phyloP scores from a whole-genome alignment of 92 coral and sea anemone species.

The Zoanthus gigantus region DNA sequence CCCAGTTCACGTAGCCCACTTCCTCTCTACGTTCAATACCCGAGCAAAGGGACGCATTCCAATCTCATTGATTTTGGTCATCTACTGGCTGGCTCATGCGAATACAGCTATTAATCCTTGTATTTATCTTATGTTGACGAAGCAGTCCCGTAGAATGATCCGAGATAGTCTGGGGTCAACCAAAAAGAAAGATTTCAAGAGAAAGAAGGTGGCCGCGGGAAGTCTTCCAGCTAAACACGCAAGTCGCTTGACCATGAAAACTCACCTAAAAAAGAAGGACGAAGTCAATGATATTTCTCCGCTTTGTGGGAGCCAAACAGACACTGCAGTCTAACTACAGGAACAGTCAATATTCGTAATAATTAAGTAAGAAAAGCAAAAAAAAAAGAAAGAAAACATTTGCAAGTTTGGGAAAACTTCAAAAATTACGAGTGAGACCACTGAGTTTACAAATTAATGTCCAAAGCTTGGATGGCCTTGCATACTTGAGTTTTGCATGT shows the following conservation, averaged over 20 bases:
- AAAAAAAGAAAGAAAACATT: too few species aligned
- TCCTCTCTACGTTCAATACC: conserved; percentile 44
- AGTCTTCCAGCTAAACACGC: conserved; percentile 10
- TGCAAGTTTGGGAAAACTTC: too few species aligned
- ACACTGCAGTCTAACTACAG: conserved; percentile 12
- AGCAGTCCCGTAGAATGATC: conserved; percentile 66
- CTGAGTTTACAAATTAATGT: too few species aligned
- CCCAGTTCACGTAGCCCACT: conserved; percentile 70
- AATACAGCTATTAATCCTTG: conserved; percentile 81
- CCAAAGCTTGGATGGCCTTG: too few species aligned
- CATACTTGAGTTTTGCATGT: too few species aligned
- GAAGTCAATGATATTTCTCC: conserved; percentile 17
- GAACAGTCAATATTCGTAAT: too few species aligned
- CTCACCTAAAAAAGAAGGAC: conserved; percentile 10
- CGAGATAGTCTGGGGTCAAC: conserved; percentile 29
- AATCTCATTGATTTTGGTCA: conserved; percentile 10
- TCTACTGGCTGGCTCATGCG: conserved; percentile 66
- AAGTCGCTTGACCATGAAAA: conserved; percentile 2
- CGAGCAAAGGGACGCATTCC: conserved; percentile 51
- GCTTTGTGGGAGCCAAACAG: conserved; percentile 27
- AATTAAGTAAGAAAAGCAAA: too few species aligned
- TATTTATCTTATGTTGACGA: conserved; percentile 77
- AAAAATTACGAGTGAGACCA: too few species aligned
- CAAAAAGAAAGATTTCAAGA: background rate
- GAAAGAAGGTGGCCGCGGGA: background rate